Evolutionary conservation across 2,797 vertebrate genomes (phyloP).

Genomic region (Pristis pectinata): DNA sequence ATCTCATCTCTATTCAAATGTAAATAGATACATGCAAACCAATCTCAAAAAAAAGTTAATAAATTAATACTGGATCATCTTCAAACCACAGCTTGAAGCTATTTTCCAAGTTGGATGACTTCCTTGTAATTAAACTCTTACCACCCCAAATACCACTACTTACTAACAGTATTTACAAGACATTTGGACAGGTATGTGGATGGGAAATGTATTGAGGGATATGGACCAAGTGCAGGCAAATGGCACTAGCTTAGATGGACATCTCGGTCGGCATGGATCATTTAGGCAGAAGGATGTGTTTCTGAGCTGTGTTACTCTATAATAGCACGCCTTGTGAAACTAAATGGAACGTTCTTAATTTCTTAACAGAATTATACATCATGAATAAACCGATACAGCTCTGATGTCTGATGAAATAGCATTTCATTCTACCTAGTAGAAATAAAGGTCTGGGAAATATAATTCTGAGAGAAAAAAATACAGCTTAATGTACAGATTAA

Average conservation of each 20-base stretch:
- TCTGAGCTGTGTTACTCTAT: too few relatives aligned
- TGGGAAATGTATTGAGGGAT: too few relatives aligned
- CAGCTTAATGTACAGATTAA: background rate
- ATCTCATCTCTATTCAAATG: background rate
- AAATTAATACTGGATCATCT: background rate
- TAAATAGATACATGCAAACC: background rate
- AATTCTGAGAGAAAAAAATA: too few relatives aligned
- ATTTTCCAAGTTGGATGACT: background rate
- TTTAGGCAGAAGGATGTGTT: too few relatives aligned
- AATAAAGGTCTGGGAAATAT: background rate
- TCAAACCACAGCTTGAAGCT: background rate
- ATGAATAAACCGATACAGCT: background rate
- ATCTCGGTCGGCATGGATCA: too few relatives aligned
- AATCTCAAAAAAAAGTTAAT: background rate
- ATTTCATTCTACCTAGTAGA: background rate
- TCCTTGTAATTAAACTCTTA: background rate
- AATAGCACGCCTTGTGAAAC: background rate
- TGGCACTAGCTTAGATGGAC: too few relatives aligned
- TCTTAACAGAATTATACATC: background rate
- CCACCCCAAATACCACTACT: background rate
- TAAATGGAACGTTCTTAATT: background rate
- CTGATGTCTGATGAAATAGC: background rate
- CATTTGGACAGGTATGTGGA: too few relatives aligned
- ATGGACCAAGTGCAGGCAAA: too few relatives aligned
- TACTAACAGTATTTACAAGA: background rate